These are phyloP conservation scores for Oncorhynchus clarkii DNA, from an alignment of 2,113 vertebrate genomes.

Conservation along the genomic window DNA sequence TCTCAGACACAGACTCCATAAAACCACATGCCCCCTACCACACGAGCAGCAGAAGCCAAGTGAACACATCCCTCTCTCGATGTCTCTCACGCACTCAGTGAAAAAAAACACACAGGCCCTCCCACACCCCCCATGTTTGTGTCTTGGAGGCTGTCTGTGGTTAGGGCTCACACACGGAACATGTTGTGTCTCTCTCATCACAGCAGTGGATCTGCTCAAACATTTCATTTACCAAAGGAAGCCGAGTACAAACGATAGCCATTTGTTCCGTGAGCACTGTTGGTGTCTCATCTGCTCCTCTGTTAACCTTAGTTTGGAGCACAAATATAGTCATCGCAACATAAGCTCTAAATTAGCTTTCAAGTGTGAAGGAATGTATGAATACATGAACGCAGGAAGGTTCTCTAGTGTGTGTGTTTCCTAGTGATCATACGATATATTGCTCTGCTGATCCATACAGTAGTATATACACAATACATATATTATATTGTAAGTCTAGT, in stretches of 20 bases:
- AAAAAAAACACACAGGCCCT: slow-evolving; percentile 22
- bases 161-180: slow-evolving; percentile 38
- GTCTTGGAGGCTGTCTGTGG: slow-evolving; percentile 33
- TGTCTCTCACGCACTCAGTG: slow-evolving; percentile 31
- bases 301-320: not conserved
- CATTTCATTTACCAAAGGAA: not conserved
- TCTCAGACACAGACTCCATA: not conserved
- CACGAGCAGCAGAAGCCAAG: not conserved
- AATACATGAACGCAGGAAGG: not conserved
- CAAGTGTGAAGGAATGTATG: slow-evolving; percentile 5
- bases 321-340: not conserved
- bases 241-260: not conserved
- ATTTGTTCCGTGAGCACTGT: too few species aligned
- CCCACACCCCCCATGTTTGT: not conserved
- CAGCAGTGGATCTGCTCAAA: slow-evolving; percentile 1
- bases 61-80: slow-evolving; percentile 25
- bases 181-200: slow-evolving; percentile 39
- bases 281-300: too few species aligned
- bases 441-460: not conserved
- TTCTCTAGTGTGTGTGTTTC: not conserved
- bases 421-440: not conserved
- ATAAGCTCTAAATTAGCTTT: slow-evolving; percentile 11
- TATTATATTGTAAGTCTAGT: slow-evolving; percentile 32
- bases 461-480: not conserved
- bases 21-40: slow-evolving; percentile 38